Conservation (phyloP, 2,113 vertebrate species). For the Spermophilus dauricus region DNA sequence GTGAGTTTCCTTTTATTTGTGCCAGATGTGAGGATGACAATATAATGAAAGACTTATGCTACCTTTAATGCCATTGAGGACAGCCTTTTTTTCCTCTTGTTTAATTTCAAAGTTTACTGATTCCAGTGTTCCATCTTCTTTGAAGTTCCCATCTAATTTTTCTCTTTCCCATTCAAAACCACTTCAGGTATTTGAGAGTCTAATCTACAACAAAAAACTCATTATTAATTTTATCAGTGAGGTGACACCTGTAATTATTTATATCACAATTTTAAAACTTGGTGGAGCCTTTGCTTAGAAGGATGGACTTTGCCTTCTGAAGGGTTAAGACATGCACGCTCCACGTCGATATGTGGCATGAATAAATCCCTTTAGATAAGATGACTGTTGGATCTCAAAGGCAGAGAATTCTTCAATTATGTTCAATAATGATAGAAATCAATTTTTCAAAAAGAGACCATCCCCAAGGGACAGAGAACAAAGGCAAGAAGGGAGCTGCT, state of each 20-base stretch:
- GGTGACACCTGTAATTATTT: slow-evolving; percentile 61
- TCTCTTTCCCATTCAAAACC: slow-evolving; percentile 41
- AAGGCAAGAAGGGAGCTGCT: slow-evolving; percentile 58
- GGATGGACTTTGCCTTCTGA: neutral
- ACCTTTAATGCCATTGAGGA: neutral
- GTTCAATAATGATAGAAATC: slow-evolving; percentile 65
- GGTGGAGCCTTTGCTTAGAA: neutral
- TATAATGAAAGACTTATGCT: neutral
- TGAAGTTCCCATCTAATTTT: slow-evolving; percentile 46
- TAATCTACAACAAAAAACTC: slow-evolving; percentile 51
- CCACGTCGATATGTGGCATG: neutral
- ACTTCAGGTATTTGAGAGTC: slow-evolving; percentile 42
- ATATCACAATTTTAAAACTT: neutral
- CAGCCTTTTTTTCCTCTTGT: neutral
- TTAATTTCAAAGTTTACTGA: slow-evolving; percentile 56
- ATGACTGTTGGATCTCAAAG: slow-evolving; percentile 56
- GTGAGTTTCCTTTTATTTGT: slow-evolving; percentile 44
- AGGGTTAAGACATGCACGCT: neutral
- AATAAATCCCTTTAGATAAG: slow-evolving; percentile 63
- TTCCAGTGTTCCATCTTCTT: slow-evolving; percentile 43
- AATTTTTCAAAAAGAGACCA: slow-evolving; percentile 55
- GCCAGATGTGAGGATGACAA: neutral
- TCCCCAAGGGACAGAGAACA: slow-evolving; percentile 47
- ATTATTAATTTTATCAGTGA: slow-evolving; percentile 53
- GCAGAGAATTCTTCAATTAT: slow-evolving; percentile 55